Conservation (phyloP, 1,140 invertebrate genomes). For the Drosophila sechellia region DNA sequence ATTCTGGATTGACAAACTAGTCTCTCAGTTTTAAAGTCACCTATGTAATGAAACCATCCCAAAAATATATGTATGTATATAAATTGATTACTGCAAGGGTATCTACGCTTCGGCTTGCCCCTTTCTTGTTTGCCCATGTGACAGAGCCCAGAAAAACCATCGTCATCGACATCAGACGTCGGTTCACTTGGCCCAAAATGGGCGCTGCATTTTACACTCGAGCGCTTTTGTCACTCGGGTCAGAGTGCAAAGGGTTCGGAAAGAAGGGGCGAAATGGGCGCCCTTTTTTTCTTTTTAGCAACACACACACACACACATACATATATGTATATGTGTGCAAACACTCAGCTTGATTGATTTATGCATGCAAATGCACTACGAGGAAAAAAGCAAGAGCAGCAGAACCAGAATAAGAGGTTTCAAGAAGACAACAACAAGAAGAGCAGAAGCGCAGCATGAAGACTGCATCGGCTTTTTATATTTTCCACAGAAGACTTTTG, state of each 20-base stretch:
- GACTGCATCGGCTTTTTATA: background rate
- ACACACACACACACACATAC: background rate
- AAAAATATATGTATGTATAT: no score
- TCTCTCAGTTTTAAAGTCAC: no score
- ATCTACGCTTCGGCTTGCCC: no score
- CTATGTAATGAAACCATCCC: no score
- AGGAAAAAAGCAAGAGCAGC: slow-evolving; percentile 11
- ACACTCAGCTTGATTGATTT: slow-evolving; percentile 75
- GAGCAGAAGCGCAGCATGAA: slow-evolving; percentile 11
- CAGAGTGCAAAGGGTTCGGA: slow-evolving; percentile 3
- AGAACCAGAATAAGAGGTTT: slow-evolving; percentile 8
- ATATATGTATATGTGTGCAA: slow-evolving; percentile 23
- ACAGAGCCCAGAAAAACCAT: slow-evolving; percentile 15
- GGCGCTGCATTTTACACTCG: slow-evolving; percentile 65
- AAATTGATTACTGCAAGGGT: no score
- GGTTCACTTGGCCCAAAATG: slow-evolving; percentile 39
- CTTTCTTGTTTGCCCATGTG: background rate
- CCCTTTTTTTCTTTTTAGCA: slow-evolving; percentile 11
- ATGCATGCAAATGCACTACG: slow-evolving; percentile 55
- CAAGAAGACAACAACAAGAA: background rate
- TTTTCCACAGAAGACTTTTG: background rate
- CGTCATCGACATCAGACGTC: slow-evolving; percentile 27
- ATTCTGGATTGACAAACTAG: no score
- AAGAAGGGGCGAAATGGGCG: background rate
- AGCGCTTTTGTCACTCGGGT: slow-evolving; percentile 43